Percentiles rank a stretch among this genome's conserved stretches.
Conservation (phyloP, 2,113 vertebrate genomes). For the Calyptomena viridis region DNA sequence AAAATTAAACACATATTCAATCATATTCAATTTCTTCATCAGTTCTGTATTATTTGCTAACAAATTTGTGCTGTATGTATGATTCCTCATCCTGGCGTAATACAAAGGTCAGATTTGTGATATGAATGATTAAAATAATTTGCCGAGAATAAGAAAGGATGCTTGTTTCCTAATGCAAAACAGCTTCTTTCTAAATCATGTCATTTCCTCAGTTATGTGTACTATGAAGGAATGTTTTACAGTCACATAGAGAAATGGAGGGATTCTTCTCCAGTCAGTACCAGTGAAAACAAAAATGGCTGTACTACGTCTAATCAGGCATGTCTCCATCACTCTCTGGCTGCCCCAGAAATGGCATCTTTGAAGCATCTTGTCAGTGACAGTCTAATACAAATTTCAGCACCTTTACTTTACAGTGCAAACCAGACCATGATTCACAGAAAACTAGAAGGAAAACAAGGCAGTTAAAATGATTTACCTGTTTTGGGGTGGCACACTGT, state of each 20-base stretch:
- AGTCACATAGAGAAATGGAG: not conserved
- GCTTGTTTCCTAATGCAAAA: not conserved
- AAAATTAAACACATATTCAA: not conserved
- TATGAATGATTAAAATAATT: not conserved
- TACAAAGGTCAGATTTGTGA: not conserved
- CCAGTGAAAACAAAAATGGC: not conserved
- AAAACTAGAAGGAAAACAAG: conserved; percentile 47
- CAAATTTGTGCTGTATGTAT: not conserved
- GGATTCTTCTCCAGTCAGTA: not conserved
- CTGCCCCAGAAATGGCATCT: not conserved
- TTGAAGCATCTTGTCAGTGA: not conserved
- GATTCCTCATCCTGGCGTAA: not conserved
- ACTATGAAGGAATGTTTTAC: not conserved
- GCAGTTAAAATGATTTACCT: conserved; percentile 62
- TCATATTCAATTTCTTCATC: not conserved
- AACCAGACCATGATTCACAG: conserved; percentile 42
- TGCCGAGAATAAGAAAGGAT: not conserved
- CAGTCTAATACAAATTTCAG: conserved; percentile 25
- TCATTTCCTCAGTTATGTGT: not conserved
- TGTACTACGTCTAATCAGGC: not conserved
- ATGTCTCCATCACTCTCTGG: not conserved
- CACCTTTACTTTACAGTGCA: not conserved
- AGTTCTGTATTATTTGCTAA: not conserved
- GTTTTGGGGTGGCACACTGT: not conserved
- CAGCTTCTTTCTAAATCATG: not conserved